Evolutionary conservation across 2,888 invertebrate species (phyloP).

Genomic region (Anticlea derivata): DNA sequence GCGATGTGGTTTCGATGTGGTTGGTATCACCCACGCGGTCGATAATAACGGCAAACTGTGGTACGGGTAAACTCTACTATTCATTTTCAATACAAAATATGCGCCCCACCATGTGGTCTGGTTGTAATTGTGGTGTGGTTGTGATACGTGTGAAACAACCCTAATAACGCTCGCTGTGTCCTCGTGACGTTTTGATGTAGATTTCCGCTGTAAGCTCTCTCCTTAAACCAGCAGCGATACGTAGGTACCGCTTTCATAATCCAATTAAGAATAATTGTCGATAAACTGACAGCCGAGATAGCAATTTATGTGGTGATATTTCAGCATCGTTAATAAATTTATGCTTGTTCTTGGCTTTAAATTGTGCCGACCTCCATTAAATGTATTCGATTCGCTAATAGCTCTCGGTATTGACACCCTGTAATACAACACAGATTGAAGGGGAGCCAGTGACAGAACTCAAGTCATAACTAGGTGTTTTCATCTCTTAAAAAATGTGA

Average conservation of each 20-base stretch:
- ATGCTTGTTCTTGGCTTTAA: conserved; percentile 81
- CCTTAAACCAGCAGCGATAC: conserved; percentile 49
- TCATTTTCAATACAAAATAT: too few relatives aligned
- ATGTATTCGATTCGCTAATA: conserved; percentile 69
- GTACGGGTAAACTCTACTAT: too few relatives aligned
- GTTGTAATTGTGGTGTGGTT: too few relatives aligned
- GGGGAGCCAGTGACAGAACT: not conserved
- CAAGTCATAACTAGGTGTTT: not conserved
- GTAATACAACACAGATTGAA: conserved; percentile 63
- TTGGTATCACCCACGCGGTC: too few relatives aligned
- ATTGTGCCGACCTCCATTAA: conserved; percentile 75
- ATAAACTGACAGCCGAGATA: conserved; percentile 80
- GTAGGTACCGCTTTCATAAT: conserved; percentile 77
- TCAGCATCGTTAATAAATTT: conserved; percentile 83
- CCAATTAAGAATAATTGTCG: conserved; percentile 84
- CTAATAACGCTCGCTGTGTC: too few relatives aligned
- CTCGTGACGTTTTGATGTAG: not conserved
- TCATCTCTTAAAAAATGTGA: too few relatives aligned
- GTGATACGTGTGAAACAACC: too few relatives aligned
- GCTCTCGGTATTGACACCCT: conserved; percentile 64
- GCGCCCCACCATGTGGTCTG: too few relatives aligned
- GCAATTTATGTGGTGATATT: conserved; percentile 83
- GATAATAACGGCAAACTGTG: too few relatives aligned
- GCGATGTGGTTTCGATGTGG: too few relatives aligned
- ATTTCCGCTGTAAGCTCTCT: conserved; percentile 40